Evolutionary conservation across 64 coral and sea anemone genomes (phyloP).

Genomic region (Trachythela sp.): DNA sequence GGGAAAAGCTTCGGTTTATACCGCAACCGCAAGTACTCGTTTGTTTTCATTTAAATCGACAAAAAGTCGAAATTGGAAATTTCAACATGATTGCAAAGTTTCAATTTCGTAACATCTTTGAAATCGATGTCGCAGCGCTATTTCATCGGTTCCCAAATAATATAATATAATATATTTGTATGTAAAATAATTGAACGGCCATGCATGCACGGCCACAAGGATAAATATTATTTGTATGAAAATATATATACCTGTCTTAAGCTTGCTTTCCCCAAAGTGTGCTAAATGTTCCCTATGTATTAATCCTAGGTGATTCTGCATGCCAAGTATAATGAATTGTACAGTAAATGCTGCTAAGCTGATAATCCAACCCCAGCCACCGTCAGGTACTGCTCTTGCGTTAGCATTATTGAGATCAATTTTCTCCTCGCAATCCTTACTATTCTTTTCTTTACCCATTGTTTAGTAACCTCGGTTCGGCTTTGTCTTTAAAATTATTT

Average conservation of each 20-base stretch:
- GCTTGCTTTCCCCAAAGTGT: not conserved
- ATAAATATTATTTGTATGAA: not conserved
- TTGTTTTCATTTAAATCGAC: not conserved
- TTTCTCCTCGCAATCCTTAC: not conserved
- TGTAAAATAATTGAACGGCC: not conserved
- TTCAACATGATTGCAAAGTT: not conserved
- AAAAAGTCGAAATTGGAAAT: not conserved
- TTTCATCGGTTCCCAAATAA: not conserved
- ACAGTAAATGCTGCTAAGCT: not conserved
- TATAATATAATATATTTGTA: not conserved
- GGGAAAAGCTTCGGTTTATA: not conserved
- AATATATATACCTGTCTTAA: not conserved
- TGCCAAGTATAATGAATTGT: not conserved
- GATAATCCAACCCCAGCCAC: not conserved
- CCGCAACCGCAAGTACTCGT: not conserved
- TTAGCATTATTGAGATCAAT: not conserved
- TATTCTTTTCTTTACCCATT: not conserved
- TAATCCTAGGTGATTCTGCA: constrained; percentile 2
- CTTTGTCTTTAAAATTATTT: no score
- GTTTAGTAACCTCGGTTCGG: not conserved
- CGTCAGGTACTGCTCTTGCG: not conserved
- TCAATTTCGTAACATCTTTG: not conserved
- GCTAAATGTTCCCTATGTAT: not conserved
- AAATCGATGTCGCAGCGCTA: not conserved
- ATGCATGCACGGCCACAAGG: not conserved